Base-by-base conservation (phyloP, 1,140 invertebrate genomes). In the Drosophila kikkawai region DNA sequence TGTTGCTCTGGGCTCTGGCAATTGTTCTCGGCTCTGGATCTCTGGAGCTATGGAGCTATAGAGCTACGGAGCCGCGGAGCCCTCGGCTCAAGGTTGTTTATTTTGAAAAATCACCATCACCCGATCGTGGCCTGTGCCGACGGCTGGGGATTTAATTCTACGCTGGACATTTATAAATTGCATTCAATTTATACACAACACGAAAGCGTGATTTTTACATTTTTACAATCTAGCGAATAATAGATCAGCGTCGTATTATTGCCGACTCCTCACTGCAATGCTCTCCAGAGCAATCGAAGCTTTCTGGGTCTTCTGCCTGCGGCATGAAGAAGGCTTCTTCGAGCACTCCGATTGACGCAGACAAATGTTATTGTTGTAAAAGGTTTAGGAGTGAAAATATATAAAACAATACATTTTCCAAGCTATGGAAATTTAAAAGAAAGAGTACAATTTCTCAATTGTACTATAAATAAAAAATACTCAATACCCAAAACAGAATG, bases 141-240 rank as follows among this genome's bases (percentile, higher is more conserved):
- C 69, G 73, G 85, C 53, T 80, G 87, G 85, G 85, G 78, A 88
- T 90, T 88, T 88, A 88, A 88, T 88, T 90, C 85, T 76, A 75
- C 75, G 79, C 85, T 84, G 81, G 85, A 88, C 85, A 88, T 88
- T 88, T 88, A 88, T 88, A 88, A 88, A 88, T 88, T 88, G 85
- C 81, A 82, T 82, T 90, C 85, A 88, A 88, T 88, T 88, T 88
- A 88, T 88, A 88, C 70, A 90, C 85, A 90, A 88, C 85, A 88
- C 85, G 85, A 88, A 88, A 88, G 85, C 85, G 85, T 88, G 85
- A 88, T 88, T 88, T 88, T 88, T 88, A 88, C 79, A 88, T 88
- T 88, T 90, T 90, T 90, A 88, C 85, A 90, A 88, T 85, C 85
- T 88, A 69, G 85, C 79, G 85, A 90, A 88, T 88, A 88, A 88